These are phyloP conservation scores for Bathynomus jamesi DNA, from an alignment of 1,140 invertebrate genomes.

Conservation along the genomic window DNA sequence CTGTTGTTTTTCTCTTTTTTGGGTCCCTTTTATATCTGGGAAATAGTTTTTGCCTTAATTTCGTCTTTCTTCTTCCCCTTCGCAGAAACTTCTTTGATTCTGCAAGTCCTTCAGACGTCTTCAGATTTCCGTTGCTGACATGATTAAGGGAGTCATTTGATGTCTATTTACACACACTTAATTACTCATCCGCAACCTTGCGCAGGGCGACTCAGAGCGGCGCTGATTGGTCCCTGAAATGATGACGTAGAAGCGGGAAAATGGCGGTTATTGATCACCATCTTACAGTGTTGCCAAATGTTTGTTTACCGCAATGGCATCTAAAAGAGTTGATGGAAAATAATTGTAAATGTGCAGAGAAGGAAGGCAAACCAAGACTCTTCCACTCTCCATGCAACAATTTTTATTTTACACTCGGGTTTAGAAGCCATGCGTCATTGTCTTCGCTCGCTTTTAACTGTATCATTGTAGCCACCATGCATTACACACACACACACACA, in stretches of 20 bases:
- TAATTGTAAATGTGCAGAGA: background rate
- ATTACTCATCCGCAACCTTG: background rate
- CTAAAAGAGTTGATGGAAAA: background rate
- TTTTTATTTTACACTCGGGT: too few relatives aligned
- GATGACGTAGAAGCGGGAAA: background rate
- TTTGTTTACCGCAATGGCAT: background rate
- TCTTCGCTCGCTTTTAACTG: too few relatives aligned
- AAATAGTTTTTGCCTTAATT: background rate
- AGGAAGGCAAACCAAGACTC: too few relatives aligned
- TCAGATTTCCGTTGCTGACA: background rate
- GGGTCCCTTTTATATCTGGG: background rate
- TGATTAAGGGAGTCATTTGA: background rate
- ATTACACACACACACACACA: too few relatives aligned
- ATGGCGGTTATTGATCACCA: slow-evolving; percentile 1
- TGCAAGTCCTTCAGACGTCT: background rate
- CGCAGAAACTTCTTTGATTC: background rate
- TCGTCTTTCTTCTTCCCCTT: background rate
- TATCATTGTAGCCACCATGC: too few relatives aligned
- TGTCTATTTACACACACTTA: background rate
- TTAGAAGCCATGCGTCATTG: too few relatives aligned
- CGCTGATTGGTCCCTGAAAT: background rate
- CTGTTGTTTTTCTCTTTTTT: background rate
- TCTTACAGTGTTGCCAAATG: background rate
- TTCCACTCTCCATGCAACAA: too few relatives aligned
- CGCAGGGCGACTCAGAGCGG: background rate